Percentiles rank a stretch among this genome's conserved stretches.
Evolutionary conservation across 2,797 vertebrate genomes (phyloP).

Genomic region (Megaceryle alcyon): DNA sequence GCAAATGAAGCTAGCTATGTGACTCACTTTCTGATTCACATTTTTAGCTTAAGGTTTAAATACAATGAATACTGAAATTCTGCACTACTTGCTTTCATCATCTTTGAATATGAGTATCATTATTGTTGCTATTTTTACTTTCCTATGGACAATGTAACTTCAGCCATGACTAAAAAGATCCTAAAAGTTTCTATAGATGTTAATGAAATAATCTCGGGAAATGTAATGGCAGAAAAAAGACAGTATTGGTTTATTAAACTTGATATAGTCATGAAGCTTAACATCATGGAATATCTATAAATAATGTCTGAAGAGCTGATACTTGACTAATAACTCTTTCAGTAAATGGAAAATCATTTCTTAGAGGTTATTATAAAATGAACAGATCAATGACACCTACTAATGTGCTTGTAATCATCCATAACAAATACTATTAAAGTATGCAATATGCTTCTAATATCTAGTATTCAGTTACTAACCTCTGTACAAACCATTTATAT

Average conservation of each 20-base stretch:
- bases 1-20: not conserved
- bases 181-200: not conserved
- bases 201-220: not conserved
- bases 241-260: not conserved
- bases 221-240: not conserved
- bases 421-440: slow-evolving; percentile 2
- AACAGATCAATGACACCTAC: slow-evolving; percentile 30
- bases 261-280: not conserved
- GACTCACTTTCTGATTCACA: not conserved
- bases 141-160: not conserved
- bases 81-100: not conserved
- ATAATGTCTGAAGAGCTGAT: not conserved
- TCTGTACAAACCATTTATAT: slow-evolving; percentile 10
- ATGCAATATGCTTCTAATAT: slow-evolving; percentile 23
- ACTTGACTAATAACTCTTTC: not conserved
- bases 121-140: not conserved
- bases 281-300: not conserved
- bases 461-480: slow-evolving; percentile 30
- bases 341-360: slow-evolving; percentile 29
- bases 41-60: not conserved
- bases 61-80: not conserved
- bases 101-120: not conserved
- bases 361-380: not conserved
- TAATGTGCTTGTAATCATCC: slow-evolving; percentile 38
- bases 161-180: not conserved